phyloP scores from a whole-genome alignment of 2,797 vertebrate species.

The Toxotes lorentzi region DNA sequence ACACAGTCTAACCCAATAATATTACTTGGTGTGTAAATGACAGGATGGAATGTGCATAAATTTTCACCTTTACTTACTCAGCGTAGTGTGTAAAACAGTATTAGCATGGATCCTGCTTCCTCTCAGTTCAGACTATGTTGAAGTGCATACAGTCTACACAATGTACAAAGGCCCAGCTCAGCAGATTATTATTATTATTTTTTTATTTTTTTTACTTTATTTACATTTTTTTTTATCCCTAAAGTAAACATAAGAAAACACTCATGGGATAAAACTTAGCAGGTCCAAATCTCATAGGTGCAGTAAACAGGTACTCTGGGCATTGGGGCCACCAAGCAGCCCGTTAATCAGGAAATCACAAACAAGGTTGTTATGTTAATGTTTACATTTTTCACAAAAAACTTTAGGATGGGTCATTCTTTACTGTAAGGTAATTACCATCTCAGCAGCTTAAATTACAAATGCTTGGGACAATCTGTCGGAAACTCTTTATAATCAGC shows the following conservation, averaged over 20 bases:
- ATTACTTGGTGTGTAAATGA: conserved; percentile 24
- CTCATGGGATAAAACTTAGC: background rate
- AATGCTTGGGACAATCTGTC: background rate
- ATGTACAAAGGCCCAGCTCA: background rate
- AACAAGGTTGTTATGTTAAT: no score
- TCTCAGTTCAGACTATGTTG: background rate
- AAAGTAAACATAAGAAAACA: background rate
- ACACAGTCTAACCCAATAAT: conserved; percentile 7
- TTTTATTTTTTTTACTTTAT: no score
- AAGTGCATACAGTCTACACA: background rate
- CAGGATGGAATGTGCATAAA: conserved; percentile 16
- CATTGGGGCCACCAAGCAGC: no score
- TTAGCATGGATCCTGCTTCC: conserved; percentile 2
- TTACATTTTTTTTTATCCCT: background rate
- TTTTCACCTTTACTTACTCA: conserved; percentile 32
- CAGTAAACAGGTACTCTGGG: no score
- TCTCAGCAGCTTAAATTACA: background rate
- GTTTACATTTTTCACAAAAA: background rate
- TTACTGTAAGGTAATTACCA: background rate
- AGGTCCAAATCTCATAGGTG: background rate
- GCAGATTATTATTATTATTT: background rate
- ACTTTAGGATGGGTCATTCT: background rate
- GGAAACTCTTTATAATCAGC: background rate
- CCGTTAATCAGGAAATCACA: no score
- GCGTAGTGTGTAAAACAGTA: background rate